Percentiles rank a stretch among this genome's conserved stretches.
These are phyloP conservation scores for Ochlodes sylvanus DNA, from an alignment of 2,888 invertebrate species.

Conservation along the genomic window DNA sequence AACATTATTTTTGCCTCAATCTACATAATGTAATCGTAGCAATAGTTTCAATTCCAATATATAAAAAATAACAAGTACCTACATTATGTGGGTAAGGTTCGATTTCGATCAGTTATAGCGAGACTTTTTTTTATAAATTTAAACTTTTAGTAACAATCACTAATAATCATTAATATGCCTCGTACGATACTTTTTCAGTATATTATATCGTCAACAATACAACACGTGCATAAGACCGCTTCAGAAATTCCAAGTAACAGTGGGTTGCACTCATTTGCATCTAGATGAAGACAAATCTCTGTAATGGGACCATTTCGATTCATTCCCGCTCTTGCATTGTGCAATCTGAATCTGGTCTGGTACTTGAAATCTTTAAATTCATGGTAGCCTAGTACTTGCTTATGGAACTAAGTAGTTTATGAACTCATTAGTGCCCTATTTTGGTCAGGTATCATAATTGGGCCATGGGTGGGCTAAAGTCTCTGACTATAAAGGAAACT, in stretches of 20 bases:
- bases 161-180: no score
- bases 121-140: no score
- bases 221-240: neutral
- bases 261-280: slow-evolving; percentile 34
- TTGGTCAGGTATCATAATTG: no score
- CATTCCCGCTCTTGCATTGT: slow-evolving; percentile 26
- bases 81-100: no score
- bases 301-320: slow-evolving; percentile 34
- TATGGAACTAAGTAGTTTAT: neutral
- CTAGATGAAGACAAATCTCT: slow-evolving; percentile 37
- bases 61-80: no score
- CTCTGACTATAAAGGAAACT: no score
- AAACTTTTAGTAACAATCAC: no score
- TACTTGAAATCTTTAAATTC: slow-evolving; percentile 7
- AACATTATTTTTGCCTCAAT: no score
- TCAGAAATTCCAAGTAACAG: slow-evolving; percentile 34
- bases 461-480: no score
- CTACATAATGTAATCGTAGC: no score
- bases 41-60: no score
- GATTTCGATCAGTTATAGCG: no score
- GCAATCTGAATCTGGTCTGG: slow-evolving; percentile 22
- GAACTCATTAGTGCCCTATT: neutral
- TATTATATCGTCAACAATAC: neutral
- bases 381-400: slow-evolving; percentile 7
- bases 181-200: neutral